A percentile compares a stretch with the other conserved stretches of the same genome.
phyloP scores from a whole-genome alignment of 2,888 invertebrate genomes.

The Deroplatys truncata region DNA sequence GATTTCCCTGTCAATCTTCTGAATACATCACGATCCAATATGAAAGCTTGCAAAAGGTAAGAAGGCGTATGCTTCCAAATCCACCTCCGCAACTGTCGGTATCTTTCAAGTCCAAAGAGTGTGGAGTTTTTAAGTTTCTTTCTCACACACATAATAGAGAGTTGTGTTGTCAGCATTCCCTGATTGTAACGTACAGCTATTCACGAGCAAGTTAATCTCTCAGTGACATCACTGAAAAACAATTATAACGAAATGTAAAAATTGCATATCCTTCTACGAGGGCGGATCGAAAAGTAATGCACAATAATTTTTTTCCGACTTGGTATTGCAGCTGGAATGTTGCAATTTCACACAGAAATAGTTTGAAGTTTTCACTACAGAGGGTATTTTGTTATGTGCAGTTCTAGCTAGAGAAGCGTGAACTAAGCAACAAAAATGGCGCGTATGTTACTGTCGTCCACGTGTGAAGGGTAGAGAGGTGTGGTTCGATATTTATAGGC shows the following conservation, averaged over 20 bases:
- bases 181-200: background rate
- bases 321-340: too few relatives aligned
- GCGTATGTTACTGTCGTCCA: too few relatives aligned
- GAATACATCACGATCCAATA: background rate
- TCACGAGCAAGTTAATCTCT: background rate
- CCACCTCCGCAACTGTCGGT: background rate
- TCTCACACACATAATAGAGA: background rate
- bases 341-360: too few relatives aligned
- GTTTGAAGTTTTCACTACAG: too few relatives aligned
- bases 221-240: background rate
- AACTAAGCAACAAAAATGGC: too few relatives aligned
- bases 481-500: too few relatives aligned
- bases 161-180: background rate
- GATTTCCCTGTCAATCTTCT: background rate
- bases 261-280: background rate
- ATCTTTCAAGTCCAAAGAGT: background rate
- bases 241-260: background rate
- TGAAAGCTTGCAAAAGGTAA: background rate
- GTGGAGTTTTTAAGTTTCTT: background rate
- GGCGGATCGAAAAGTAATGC: too few relatives aligned
- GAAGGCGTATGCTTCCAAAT: background rate
- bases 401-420: too few relatives aligned
- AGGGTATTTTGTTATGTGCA: too few relatives aligned
- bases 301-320: too few relatives aligned
- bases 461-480: too few relatives aligned